Evolutionary conservation across 2,888 invertebrate species (phyloP).

Genomic region (Drosophila cognata): DNA sequence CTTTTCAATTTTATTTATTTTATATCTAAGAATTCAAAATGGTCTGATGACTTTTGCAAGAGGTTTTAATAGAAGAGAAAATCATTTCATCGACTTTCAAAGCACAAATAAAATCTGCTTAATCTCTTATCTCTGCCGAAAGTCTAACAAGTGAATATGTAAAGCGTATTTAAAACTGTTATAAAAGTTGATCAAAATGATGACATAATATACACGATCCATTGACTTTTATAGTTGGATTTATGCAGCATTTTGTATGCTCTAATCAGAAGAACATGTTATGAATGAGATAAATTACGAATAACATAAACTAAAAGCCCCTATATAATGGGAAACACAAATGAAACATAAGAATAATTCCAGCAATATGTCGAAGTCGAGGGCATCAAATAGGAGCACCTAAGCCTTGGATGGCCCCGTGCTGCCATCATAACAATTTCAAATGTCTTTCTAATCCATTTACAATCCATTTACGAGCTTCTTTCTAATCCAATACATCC

Average conservation of each 20-base stretch:
- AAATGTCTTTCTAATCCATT: slow-evolving; percentile 61
- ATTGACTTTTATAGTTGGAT: slow-evolving; percentile 1
- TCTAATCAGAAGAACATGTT: neutral
- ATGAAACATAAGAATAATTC: slow-evolving; percentile 15
- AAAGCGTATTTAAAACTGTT: neutral
- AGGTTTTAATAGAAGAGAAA: neutral
- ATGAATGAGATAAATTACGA: slow-evolving; percentile 16
- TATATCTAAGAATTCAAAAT: neutral
- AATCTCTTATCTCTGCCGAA: neutral
- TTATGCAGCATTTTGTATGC: slow-evolving; percentile 5
- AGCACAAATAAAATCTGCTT: neutral
- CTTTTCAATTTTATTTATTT: no score
- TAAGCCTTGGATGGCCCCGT: slow-evolving; percentile 14
- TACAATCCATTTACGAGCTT: slow-evolving; percentile 69
- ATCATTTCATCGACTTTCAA: neutral
- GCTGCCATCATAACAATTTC: slow-evolving; percentile 35
- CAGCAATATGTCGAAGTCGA: slow-evolving; percentile 3
- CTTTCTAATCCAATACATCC: slow-evolving; percentile 59
- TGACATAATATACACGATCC: neutral
- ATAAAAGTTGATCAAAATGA: neutral
- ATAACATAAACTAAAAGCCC: slow-evolving; percentile 12
- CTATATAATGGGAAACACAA: slow-evolving; percentile 16
- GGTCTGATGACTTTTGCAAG: neutral
- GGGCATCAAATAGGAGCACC: slow-evolving; percentile 5
- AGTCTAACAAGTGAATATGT: neutral